phyloP scores from a whole-genome alignment of 2,888 invertebrate species.

The Meghimatium bilineatum region DNA sequence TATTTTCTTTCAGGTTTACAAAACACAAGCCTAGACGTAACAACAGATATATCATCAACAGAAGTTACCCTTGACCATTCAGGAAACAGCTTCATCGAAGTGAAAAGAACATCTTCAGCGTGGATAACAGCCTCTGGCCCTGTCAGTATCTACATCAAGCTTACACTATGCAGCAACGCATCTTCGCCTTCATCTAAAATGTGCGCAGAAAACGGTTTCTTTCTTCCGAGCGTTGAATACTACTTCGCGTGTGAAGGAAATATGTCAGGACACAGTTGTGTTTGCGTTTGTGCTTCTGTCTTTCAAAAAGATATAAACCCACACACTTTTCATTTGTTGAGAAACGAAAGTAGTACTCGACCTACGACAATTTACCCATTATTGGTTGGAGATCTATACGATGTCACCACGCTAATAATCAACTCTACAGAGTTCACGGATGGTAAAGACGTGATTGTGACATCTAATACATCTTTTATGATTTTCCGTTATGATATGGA shows the following conservation, averaged over 20 bases:
- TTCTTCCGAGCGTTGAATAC: slow-evolving; percentile 56
- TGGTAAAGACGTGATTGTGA: slow-evolving; percentile 45
- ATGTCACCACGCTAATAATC: slow-evolving; percentile 30
- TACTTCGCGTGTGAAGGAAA: slow-evolving; percentile 52
- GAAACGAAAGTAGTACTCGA: slow-evolving; percentile 11
- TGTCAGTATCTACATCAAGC: slow-evolving; percentile 33
- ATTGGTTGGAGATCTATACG: slow-evolving; percentile 41
- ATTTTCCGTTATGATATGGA: slow-evolving; percentile 50
- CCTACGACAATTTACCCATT: slow-evolving; percentile 35
- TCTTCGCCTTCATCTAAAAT: neutral
- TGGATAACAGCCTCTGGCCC: slow-evolving; percentile 42
- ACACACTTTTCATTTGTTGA: slow-evolving; percentile 13
- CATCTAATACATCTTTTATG: slow-evolving; percentile 51
- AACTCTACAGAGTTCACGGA: slow-evolving; percentile 31
- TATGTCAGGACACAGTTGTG: slow-evolving; percentile 33
- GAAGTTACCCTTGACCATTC: slow-evolving; percentile 25
- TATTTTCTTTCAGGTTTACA: slow-evolving; percentile 28
- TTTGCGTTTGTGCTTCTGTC: slow-evolving; percentile 49
- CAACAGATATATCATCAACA: slow-evolving; percentile 16
- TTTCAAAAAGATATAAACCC: slow-evolving; percentile 40
- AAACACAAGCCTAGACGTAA: slow-evolving; percentile 40
- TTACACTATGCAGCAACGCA: slow-evolving; percentile 37
- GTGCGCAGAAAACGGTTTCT: slow-evolving; percentile 51
- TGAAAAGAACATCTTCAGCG: slow-evolving; percentile 26
- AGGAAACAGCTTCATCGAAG: slow-evolving; percentile 25